Evolutionary conservation across 2,888 invertebrate genomes (phyloP).

Genomic region (Drosophila bunnanda): DNA sequence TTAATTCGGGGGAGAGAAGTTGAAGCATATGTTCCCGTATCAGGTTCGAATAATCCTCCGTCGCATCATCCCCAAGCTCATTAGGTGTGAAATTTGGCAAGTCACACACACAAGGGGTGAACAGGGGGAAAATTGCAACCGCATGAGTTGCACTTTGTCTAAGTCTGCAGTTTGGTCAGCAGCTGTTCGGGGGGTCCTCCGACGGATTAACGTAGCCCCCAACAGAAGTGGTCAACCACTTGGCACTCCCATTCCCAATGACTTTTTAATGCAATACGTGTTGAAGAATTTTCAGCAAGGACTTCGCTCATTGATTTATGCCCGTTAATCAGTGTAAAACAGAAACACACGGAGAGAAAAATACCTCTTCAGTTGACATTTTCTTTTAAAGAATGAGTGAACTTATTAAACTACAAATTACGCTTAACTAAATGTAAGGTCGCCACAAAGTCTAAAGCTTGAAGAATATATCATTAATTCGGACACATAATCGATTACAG

Average conservation of each 20-base stretch:
- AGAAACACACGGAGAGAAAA: not conserved
- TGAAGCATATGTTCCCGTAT: slow-evolving; percentile 42
- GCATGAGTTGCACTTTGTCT: slow-evolving; percentile 73
- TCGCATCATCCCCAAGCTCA: slow-evolving; percentile 20
- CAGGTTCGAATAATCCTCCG: slow-evolving; percentile 25
- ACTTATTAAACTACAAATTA: not conserved
- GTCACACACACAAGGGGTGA: slow-evolving; percentile 14
- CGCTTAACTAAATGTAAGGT: not conserved
- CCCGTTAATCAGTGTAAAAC: slow-evolving; percentile 37
- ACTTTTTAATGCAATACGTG: slow-evolving; percentile 29
- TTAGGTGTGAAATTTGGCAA: slow-evolving; percentile 21
- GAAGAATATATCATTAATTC: too few relatives aligned
- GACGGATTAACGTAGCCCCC: slow-evolving; percentile 4
- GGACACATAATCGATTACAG: too few relatives aligned
- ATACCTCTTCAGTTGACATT: too few relatives aligned
- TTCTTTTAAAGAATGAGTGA: too few relatives aligned
- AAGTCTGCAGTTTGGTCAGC: slow-evolving; percentile 49
- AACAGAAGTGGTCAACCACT: slow-evolving; percentile 46
- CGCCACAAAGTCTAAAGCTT: not conserved
- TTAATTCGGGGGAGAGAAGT: slow-evolving; percentile 32
- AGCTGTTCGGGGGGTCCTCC: slow-evolving; percentile 18
- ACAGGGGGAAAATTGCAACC: slow-evolving; percentile 46
- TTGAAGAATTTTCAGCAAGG: slow-evolving; percentile 8
- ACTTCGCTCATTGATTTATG: slow-evolving; percentile 37
- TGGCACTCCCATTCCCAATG: slow-evolving; percentile 20